phyloP scores from a whole-genome alignment of 2,888 invertebrate genomes.

The Cryptops parisi region DNA sequence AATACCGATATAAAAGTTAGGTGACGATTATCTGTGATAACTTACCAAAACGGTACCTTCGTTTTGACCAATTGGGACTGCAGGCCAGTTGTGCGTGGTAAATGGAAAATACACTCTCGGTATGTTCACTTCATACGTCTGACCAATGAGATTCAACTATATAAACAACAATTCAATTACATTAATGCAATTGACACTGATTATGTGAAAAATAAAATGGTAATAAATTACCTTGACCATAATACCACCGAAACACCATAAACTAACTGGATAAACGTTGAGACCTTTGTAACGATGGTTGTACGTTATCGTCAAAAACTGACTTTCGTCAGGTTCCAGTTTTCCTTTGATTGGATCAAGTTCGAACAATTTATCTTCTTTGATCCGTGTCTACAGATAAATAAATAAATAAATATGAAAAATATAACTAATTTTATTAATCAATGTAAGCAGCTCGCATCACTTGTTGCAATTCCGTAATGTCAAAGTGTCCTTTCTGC shows the following conservation, averaged over 20 bases:
- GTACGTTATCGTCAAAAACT: conserved; percentile 1
- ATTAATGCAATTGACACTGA: neutral
- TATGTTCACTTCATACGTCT: conserved; percentile 4
- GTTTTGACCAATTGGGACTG: neutral
- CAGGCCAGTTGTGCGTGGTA: neutral
- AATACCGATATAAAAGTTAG: too few relatives aligned
- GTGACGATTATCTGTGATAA: too few relatives aligned
- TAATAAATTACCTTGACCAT: neutral
- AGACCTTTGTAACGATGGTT: conserved; percentile 1
- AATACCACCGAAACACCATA: conserved; percentile 5
- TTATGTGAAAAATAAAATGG: neutral
- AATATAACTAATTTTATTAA: neutral
- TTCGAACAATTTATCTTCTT: conserved; percentile 8
- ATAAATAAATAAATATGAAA: neutral
- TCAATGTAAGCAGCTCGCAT: neutral
- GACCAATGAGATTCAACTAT: neutral
- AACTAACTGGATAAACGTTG: conserved; percentile 1
- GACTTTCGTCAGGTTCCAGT: neutral
- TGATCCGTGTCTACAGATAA: conserved; percentile 1
- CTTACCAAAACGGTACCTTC: conserved; percentile 8
- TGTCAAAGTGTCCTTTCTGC: conserved; percentile 1
- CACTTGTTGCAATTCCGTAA: conserved; percentile 3
- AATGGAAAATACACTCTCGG: conserved; percentile 7
- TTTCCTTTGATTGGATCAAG: conserved; percentile 4
- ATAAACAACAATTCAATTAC: neutral